A percentile compares a stretch with the other conserved stretches of the same genome.
These are phyloP conservation scores for Orchestes rusci DNA, from an alignment of 2,888 invertebrate species.

Conservation along the genomic window DNA sequence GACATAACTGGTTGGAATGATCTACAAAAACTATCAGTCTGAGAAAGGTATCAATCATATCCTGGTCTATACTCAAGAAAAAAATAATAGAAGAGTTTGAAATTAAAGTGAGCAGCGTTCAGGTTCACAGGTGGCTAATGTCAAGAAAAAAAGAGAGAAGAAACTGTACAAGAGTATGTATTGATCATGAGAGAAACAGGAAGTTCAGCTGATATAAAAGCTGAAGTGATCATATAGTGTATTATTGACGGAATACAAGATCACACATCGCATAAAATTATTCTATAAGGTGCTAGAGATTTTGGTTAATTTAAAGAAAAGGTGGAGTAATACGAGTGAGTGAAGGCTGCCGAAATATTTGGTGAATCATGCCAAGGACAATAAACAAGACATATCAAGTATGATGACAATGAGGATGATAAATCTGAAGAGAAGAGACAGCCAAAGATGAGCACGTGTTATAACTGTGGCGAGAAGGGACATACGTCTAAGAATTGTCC, in stretches of 20 bases:
- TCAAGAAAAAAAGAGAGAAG: conserved; percentile 34
- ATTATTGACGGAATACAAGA: conserved; percentile 38
- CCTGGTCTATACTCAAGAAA: conserved; percentile 27
- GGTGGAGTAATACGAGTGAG: conserved; percentile 10
- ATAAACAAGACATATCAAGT: not conserved
- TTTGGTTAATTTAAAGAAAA: conserved; percentile 21
- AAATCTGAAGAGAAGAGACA: too few species aligned
- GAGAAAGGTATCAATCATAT: conserved; percentile 28
- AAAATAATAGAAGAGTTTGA: conserved; percentile 28
- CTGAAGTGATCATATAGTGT: conserved; percentile 36
- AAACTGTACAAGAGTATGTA: conserved; percentile 38
- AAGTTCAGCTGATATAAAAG: conserved; percentile 34
- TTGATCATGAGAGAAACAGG: conserved; percentile 39
- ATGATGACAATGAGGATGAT: not conserved
- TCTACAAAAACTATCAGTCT: conserved; percentile 30
- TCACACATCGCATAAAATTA: conserved; percentile 24
- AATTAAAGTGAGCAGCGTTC: conserved; percentile 25
- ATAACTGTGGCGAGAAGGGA: conserved; percentile 16
- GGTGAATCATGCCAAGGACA: not conserved
- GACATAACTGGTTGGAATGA: conserved; percentile 29
- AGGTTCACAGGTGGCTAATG: conserved; percentile 25
- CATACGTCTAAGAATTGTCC: conserved; percentile 18
- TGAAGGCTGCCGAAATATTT: not conserved
- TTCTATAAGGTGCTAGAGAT: conserved; percentile 27
- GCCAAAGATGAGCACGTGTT: conserved; percentile 6